Evolutionary conservation across 2,888 invertebrate genomes (phyloP), one percentile per base, ranked within the genome.

Genomic region (Lapara coniferarum): DNA sequence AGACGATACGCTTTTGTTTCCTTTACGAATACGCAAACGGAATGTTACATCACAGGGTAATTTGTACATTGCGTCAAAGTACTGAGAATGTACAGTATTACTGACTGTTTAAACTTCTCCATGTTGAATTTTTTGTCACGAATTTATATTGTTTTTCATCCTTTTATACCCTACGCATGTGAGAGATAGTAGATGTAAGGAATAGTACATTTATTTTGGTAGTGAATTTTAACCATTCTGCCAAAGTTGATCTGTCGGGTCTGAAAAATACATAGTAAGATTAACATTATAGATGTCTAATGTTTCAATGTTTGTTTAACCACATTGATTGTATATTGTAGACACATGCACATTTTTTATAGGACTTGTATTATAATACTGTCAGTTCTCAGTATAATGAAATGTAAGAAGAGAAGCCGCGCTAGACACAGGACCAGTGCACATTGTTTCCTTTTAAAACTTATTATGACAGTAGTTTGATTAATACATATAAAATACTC

Each of bases 31-130:
- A 71, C 74, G 72, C 75, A 71, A 74, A 78, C 72, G 75, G 71
- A 74, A 77, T 80, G 80, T 82, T 84, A 82, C 84, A 75, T 78
- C 79, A 81, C 84, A 84, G 81, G 81, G 83, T 85, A 78, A 84
- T 81, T 79, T 80, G 51, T 58, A n/a, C 51, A 58, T 68, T 58
- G 58, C 57, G 57, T 44, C 49, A 70, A 55, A 57, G 70, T 69
- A 70, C 70, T 69, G 69, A 70, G 67, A 69, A 70, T 68, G 71
- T 56, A 51, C 68, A 66, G 51, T 67, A 51, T 71, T 52, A 57
- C 37, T 55, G 57, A 19, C 19, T 44, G 19, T 19, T 46, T 49
- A 19, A 19, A 63, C 19, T 63, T 63, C 44, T 59, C 25, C 56
- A 25, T 30, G 56, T 56, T 25, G 16, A 12, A 44, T 16, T n/a